These are phyloP conservation scores for Formica aserva DNA, from an alignment of 2,888 invertebrate species.

Conservation along the genomic window DNA sequence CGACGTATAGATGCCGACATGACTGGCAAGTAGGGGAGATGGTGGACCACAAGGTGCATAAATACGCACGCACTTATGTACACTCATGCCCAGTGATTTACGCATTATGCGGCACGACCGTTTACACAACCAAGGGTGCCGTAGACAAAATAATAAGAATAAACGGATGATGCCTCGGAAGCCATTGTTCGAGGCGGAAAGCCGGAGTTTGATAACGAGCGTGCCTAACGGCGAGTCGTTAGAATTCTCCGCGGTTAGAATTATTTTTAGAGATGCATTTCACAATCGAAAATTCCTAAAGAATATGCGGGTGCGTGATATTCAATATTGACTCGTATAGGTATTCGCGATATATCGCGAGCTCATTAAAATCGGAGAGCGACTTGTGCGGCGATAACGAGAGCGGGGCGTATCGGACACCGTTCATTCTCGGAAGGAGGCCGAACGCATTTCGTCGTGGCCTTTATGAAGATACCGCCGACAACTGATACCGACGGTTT, in stretches of 20 bases:
- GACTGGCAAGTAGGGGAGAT: conserved; percentile 28
- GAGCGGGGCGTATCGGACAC: not conserved
- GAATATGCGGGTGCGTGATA: too few species aligned
- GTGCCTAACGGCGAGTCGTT: conserved; percentile 28
- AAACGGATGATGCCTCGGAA: conserved; percentile 77
- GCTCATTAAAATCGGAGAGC: not conserved
- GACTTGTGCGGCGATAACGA: conserved; percentile 34
- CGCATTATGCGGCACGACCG: conserved; percentile 66
- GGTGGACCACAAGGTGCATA: conserved; percentile 41
- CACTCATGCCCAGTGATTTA: conserved; percentile 67
- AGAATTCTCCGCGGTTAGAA: conserved; percentile 22
- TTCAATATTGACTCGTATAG: not conserved
- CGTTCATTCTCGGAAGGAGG: conserved; percentile 40
- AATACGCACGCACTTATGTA: conserved; percentile 55
- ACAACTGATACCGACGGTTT: not conserved
- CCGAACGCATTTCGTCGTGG: conserved; percentile 13
- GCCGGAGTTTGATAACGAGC: conserved; percentile 66
- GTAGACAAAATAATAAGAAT: conserved; percentile 82
- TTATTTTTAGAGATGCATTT: conserved; percentile 37
- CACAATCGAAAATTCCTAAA: not conserved
- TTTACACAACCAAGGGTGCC: conserved; percentile 58
- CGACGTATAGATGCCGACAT: conserved; percentile 27
- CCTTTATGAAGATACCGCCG: conserved; percentile 35
- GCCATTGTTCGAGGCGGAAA: conserved; percentile 70
- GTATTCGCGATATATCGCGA: not conserved